Evolutionary conservation across 2,797 vertebrate genomes (phyloP).

Genomic region (Varecia variegata): DNA sequence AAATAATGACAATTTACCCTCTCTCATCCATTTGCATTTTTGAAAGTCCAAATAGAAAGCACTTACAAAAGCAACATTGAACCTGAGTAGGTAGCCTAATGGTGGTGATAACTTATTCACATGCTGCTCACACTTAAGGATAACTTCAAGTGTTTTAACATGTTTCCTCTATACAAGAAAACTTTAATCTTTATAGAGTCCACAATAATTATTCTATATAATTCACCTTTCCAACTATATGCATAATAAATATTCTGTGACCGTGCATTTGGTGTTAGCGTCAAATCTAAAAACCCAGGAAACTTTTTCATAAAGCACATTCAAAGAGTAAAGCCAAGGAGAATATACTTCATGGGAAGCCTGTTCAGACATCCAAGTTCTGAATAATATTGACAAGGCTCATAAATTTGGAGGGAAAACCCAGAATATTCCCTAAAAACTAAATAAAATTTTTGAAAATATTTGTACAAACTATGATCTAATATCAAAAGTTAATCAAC

Average conservation of each 20-base stretch:
- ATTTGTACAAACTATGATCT: slow-evolving; percentile 47
- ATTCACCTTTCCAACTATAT: not conserved
- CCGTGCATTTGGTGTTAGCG: not conserved
- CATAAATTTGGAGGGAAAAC: slow-evolving; percentile 53
- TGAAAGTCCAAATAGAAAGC: slow-evolving; percentile 31
- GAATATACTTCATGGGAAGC: not conserved
- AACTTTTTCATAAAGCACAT: not conserved
- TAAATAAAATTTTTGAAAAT: slow-evolving; percentile 49
- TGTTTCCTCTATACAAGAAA: not conserved
- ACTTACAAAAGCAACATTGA: not conserved
- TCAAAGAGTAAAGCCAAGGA: not conserved
- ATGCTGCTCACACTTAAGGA: not conserved
- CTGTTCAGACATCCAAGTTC: not conserved
- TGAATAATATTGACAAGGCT: slow-evolving; percentile 53
- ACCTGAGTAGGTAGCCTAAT: not conserved
- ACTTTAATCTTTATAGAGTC: not conserved
- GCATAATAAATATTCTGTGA: not conserved
- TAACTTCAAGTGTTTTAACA: not conserved
- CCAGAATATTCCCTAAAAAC: slow-evolving; percentile 47
- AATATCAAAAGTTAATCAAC: slow-evolving; percentile 58
- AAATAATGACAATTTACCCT: slow-evolving; percentile 18
- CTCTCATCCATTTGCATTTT: not conserved
- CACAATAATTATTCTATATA: not conserved
- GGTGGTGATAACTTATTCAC: not conserved
- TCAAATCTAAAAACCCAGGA: slow-evolving; percentile 5